Evolutionary conservation across 2,113 vertebrate genomes (phyloP).

Genomic region (Ondatra zibethicus): DNA sequence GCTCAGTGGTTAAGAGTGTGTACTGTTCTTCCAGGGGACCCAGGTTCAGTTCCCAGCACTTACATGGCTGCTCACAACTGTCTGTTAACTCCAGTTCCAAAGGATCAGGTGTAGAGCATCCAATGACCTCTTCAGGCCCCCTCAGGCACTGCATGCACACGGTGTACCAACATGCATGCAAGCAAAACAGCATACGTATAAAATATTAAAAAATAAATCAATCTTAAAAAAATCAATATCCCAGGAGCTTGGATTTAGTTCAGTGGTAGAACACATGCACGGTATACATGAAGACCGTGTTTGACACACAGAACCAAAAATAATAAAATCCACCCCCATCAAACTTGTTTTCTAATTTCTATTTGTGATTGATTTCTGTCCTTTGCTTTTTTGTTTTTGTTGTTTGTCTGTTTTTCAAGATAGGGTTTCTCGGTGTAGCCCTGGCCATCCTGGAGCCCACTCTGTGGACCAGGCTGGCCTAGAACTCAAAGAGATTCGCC

Average conservation of each 20-base stretch:
- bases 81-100: not conserved
- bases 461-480: too few relatives aligned
- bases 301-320: not conserved
- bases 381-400: not conserved
- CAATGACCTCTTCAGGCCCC: not conserved
- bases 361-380: slow-evolving; percentile 17
- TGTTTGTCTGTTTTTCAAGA: too few relatives aligned
- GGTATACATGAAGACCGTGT: not conserved
- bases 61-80: not conserved
- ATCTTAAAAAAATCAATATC: not conserved
- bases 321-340: not conserved
- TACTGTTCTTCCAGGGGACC: not conserved
- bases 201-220: not conserved
- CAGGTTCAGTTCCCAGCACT: not conserved
- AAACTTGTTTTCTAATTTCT: slow-evolving; percentile 42
- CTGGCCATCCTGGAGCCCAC: too few relatives aligned
- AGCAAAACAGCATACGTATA: not conserved
- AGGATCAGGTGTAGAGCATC: not conserved
- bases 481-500: too few relatives aligned
- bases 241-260: not conserved
- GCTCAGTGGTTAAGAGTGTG: not conserved
- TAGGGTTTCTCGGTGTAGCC: too few relatives aligned
- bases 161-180: not conserved
- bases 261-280: not conserved
- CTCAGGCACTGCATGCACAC: not conserved